Evolutionary conservation across 2,113 vertebrate genomes (phyloP).

Genomic region (Pachyramphus minor): DNA sequence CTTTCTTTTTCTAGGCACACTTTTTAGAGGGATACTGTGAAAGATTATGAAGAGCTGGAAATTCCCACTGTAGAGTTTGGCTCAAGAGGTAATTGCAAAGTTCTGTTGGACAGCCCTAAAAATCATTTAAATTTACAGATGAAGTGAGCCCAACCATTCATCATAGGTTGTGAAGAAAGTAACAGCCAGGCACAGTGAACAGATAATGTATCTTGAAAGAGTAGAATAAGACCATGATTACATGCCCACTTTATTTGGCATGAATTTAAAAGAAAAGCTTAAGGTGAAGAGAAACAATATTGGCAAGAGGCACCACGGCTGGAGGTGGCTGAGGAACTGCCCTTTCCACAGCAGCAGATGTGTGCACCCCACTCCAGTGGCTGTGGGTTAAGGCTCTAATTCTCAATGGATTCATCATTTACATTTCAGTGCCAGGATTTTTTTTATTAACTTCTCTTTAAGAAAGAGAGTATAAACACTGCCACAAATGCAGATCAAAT

Average conservation of each 20-base stretch:
- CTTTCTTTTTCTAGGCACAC: not conserved
- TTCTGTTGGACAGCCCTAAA: not conserved
- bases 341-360: not conserved
- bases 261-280: rapidly evolving
- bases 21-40: not conserved
- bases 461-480: not conserved
- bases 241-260: not conserved
- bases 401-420: not conserved
- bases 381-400: not conserved
- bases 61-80: not conserved
- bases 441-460: not conserved
- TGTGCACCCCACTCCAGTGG: not conserved
- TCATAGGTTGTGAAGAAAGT: not conserved
- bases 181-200: not conserved
- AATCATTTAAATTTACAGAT: not conserved
- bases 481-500: not conserved
- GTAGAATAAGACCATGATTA: not conserved
- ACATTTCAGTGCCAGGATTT: not conserved
- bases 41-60: not conserved
- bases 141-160: not conserved
- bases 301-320: rapidly evolving
- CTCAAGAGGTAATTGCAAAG: not conserved
- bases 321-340: too few species aligned
- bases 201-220: not conserved
- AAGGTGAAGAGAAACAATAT: not conserved